phyloP scores from a whole-genome alignment of 2,888 invertebrate genomes.

The Hydriomena furcata region DNA sequence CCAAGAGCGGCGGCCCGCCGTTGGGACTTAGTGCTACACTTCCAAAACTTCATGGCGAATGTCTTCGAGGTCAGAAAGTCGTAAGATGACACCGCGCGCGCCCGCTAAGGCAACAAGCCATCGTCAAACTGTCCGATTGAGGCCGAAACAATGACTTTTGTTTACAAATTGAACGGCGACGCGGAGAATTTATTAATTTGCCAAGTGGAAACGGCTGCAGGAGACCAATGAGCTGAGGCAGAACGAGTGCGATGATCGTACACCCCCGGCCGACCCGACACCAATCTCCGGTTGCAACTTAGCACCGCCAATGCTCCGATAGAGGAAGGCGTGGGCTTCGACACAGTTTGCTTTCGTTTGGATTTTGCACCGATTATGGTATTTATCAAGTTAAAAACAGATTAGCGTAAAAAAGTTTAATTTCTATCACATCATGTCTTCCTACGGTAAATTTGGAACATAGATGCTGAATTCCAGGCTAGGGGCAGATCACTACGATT shows the following conservation, averaged over 20 bases:
- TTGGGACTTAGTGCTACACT: constrained; percentile 65
- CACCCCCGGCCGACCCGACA: constrained; percentile 54
- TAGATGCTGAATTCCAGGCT: constrained; percentile 72
- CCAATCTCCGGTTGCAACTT: constrained; percentile 56
- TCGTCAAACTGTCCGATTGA: constrained; percentile 71
- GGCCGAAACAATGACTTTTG: constrained; percentile 80
- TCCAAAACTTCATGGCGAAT: constrained; percentile 75
- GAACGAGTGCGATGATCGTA: constrained; percentile 64
- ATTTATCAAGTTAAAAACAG: constrained; percentile 44
- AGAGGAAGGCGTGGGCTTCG: constrained; percentile 72
- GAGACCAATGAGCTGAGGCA: constrained; percentile 63
- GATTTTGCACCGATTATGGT: constrained; percentile 27
- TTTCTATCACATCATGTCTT: constrained; percentile 82
- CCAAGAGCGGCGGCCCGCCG: constrained; percentile 56
- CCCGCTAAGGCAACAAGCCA: constrained; percentile 66
- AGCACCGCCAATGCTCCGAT: constrained; percentile 39
- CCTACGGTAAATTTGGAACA: constrained; percentile 77
- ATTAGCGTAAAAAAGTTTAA: constrained; percentile 80
- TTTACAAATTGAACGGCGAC: constrained; percentile 72
- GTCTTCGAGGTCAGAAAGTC: constrained; percentile 44
- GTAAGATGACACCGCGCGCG: constrained; percentile 59
- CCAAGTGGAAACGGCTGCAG: constrained; percentile 57
- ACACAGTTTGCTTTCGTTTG: constrained; percentile 47
- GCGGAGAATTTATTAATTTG: constrained; percentile 74
- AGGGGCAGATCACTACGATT: constrained; percentile 69